Percentiles rank a stretch among this genome's conserved stretches.
Conservation (phyloP, 2,113 vertebrate genomes). For the Pampusana beccarii region DNA sequence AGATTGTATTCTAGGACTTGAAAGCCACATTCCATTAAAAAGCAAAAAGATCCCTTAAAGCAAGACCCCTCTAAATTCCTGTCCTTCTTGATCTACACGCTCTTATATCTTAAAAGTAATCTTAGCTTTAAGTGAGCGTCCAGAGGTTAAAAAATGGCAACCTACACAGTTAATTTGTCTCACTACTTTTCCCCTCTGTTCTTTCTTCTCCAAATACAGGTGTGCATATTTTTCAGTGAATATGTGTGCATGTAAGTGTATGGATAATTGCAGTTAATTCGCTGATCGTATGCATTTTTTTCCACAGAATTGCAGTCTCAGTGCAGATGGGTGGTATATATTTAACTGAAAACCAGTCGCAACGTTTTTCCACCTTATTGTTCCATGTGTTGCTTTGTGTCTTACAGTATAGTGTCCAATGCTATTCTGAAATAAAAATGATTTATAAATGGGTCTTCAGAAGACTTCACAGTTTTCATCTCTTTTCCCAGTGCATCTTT, state of each 20-base stretch:
- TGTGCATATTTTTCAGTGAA: background rate
- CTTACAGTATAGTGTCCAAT: background rate
- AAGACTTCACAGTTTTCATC: background rate
- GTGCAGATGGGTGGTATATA: background rate
- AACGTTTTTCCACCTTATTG: background rate
- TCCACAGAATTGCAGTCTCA: background rate
- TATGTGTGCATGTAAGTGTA: background rate
- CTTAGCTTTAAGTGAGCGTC: background rate
- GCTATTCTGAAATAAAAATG: background rate
- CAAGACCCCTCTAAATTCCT: background rate
- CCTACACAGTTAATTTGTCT: background rate
- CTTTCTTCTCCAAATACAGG: background rate
- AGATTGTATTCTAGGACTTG: background rate
- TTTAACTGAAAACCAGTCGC: background rate
- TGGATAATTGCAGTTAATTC: background rate
- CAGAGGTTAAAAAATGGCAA: background rate
- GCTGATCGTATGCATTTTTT: background rate
- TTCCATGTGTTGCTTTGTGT: background rate
- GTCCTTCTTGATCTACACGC: background rate
- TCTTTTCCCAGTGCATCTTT: background rate
- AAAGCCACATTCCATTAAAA: background rate
- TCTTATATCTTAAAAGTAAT: background rate
- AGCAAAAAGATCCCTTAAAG: background rate
- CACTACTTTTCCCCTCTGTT: background rate
- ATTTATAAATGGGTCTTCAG: background rate